phyloP scores from a whole-genome alignment of 2,113 vertebrate genomes.

The Alligator sinensis region DNA sequence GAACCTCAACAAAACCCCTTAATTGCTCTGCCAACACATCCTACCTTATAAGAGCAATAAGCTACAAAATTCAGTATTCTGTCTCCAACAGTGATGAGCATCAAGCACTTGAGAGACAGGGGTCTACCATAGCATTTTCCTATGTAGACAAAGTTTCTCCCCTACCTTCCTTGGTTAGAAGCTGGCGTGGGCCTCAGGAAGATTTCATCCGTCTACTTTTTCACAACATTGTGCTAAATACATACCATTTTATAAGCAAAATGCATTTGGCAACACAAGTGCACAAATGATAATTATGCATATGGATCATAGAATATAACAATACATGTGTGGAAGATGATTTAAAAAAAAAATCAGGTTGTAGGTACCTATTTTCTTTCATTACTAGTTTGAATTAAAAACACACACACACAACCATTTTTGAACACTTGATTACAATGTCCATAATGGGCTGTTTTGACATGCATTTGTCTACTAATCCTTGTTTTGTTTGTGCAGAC shows the following conservation, averaged over 20 bases:
- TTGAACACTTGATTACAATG: not conserved
- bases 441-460: not conserved
- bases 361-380: not conserved
- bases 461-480: not conserved
- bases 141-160: not conserved
- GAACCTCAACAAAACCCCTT: no score
- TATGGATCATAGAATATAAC: no score
- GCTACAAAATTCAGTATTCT: not conserved
- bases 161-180: not conserved
- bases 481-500: not conserved
- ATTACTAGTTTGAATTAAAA: not conserved
- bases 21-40: no score
- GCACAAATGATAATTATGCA: not conserved
- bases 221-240: accelerated
- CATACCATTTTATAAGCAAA: not conserved
- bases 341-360: not conserved
- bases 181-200: not conserved
- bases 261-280: not conserved
- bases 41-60: not conserved
- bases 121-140: not conserved
- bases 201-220: not conserved
- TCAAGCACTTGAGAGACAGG: not conserved
- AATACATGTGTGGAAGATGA: not conserved
- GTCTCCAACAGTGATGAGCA: accelerated
- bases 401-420: not conserved